These are phyloP conservation scores for Margarornis squamiger DNA, from an alignment of 2,797 vertebrate species.

Conservation along the genomic window DNA sequence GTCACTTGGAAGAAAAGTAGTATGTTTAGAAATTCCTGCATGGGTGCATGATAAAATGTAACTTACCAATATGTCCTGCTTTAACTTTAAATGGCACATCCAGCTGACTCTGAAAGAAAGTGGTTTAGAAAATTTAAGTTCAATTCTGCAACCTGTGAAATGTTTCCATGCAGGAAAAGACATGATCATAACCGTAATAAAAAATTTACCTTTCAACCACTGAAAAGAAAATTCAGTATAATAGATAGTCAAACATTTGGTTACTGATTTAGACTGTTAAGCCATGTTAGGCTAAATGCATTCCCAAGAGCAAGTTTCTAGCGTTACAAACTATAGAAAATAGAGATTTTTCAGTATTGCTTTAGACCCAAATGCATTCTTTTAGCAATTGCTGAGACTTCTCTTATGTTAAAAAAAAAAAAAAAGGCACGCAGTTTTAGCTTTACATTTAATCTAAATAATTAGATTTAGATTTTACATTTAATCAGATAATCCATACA, in stretches of 20 bases:
- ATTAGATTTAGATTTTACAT: too few species aligned
- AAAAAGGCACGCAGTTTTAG: background rate
- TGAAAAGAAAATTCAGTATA: background rate
- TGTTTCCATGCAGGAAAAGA: background rate
- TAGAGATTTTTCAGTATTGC: background rate
- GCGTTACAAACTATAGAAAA: background rate
- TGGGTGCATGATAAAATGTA: background rate
- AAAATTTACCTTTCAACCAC: background rate
- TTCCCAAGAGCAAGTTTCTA: background rate
- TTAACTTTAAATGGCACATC: constrained; percentile 97
- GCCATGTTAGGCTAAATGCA: background rate
- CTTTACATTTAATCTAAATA: background rate
- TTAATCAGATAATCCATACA: background rate
- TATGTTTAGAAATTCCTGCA: background rate
- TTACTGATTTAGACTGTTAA: background rate
- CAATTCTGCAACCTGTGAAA: background rate
- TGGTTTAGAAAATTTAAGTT: background rate
- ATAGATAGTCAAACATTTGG: background rate
- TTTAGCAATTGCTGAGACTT: background rate
- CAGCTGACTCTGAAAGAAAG: constrained; percentile 87
- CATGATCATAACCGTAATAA: background rate
- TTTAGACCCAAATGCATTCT: background rate
- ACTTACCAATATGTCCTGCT: constrained; percentile 95
- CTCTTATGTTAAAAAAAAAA: background rate
- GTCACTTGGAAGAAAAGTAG: background rate